phyloP scores from a whole-genome alignment of 2,888 invertebrate genomes.

The Disparrhopalites patrizii region DNA sequence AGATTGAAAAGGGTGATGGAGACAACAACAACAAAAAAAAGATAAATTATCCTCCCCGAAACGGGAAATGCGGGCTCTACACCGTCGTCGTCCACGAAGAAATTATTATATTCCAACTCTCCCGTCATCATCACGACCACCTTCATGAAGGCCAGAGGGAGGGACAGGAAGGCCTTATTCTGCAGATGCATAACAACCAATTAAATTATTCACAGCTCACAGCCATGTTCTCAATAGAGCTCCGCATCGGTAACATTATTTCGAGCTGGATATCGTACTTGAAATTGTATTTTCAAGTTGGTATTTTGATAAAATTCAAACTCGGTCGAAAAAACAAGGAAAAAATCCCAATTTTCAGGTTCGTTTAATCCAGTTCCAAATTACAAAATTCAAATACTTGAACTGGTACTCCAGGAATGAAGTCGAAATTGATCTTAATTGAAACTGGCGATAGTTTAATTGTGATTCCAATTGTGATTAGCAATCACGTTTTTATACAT shows the following conservation, averaged over 20 bases:
- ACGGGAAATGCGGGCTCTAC: slow-evolving; percentile 34
- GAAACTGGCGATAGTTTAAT: too few relatives aligned
- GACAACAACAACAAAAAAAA: slow-evolving; percentile 38
- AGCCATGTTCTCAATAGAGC: not conserved
- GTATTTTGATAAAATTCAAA: too few relatives aligned
- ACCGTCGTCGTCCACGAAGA: slow-evolving; percentile 25
- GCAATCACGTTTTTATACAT: too few relatives aligned
- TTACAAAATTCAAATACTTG: too few relatives aligned
- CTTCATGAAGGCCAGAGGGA: slow-evolving; percentile 40
- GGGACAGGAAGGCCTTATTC: slow-evolving; percentile 34
- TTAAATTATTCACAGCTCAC: too few relatives aligned
- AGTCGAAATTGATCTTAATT: too few relatives aligned
- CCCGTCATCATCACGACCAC: slow-evolving; percentile 43
- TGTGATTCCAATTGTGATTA: too few relatives aligned
- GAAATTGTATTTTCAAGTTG: not conserved
- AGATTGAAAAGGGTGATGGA: slow-evolving; percentile 45
- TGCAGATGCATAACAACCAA: slow-evolving; percentile 12
- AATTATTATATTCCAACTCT: slow-evolving; percentile 40
- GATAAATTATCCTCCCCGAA: slow-evolving; percentile 38
- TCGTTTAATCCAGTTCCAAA: too few relatives aligned
- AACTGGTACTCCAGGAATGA: too few relatives aligned
- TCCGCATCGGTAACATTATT: not conserved
- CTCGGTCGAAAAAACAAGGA: too few relatives aligned
- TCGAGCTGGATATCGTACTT: not conserved
- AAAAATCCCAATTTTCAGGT: too few relatives aligned